Evolutionary conservation across 1,140 invertebrate genomes (phyloP).

Genomic region (Solenopsis fugax): DNA sequence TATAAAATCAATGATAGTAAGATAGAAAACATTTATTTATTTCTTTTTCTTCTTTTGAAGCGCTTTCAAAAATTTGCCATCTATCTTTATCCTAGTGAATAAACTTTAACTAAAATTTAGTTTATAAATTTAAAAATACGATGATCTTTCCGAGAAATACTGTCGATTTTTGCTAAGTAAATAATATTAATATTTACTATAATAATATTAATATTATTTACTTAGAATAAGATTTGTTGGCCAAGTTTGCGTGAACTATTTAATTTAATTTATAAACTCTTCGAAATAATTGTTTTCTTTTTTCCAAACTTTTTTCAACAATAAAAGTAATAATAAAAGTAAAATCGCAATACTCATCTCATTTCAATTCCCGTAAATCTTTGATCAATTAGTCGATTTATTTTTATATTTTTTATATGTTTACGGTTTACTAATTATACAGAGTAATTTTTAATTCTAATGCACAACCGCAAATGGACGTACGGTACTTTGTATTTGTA

Average conservation of each 20-base stretch:
- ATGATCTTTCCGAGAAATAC: not conserved
- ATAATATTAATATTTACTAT: slow-evolving; percentile 10
- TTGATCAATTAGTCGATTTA: slow-evolving; percentile 1
- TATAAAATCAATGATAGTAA: slow-evolving; percentile 73
- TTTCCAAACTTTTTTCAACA: not conserved
- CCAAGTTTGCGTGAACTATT: not conserved
- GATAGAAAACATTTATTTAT: not conserved
- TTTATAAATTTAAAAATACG: not conserved
- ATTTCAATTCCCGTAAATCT: not conserved
- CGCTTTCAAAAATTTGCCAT: not conserved
- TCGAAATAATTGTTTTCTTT: not conserved
- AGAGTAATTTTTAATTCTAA: not conserved
- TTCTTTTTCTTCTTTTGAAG: not conserved
- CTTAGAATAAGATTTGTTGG: not conserved
- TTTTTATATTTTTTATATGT: not conserved
- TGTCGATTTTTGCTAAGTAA: not conserved
- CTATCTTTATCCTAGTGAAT: not conserved
- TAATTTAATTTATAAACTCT: not conserved
- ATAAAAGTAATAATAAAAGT: not conserved
- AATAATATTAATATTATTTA: not conserved
- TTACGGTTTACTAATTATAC: slow-evolving; percentile 1
- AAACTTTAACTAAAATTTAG: not conserved
- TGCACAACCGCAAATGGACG: not conserved
- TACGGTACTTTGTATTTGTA: not conserved
- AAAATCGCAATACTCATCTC: not conserved